These are phyloP conservation scores for Paedocypris sp. DNA, from an alignment of 2,113 vertebrate species.

Conservation along the genomic window DNA sequence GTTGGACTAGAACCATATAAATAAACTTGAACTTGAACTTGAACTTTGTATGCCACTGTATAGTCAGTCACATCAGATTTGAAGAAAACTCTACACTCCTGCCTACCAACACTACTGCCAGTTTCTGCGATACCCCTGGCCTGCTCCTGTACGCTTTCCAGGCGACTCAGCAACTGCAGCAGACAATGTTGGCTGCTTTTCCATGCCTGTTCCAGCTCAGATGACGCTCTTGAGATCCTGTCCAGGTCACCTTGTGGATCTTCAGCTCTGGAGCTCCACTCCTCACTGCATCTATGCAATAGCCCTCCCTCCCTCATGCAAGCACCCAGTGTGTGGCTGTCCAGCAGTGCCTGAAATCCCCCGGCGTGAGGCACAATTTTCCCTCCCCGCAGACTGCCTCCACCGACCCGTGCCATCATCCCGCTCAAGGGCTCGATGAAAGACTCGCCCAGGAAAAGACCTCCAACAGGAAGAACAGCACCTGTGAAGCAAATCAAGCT, in stretches of 20 bases:
- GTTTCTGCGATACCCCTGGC: conserved; percentile 45
- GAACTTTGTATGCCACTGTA: too few species aligned
- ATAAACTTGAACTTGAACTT: too few species aligned
- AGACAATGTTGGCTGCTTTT: conserved; percentile 52
- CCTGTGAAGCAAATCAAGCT: conserved; percentile 55
- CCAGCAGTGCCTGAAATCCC: conserved; percentile 63
- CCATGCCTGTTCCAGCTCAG: conserved; percentile 55
- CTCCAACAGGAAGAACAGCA: conserved; percentile 68
- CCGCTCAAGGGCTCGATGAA: conserved; percentile 74
- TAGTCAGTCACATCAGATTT: too few species aligned
- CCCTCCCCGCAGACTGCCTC: conserved; percentile 50
- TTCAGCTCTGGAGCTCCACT: conserved; percentile 17
- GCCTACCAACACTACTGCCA: conserved; percentile 62
- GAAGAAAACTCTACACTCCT: too few species aligned
- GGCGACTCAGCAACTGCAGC: conserved; percentile 55
- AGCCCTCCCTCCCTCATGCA: conserved; percentile 13
- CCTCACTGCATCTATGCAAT: conserved; percentile 22
- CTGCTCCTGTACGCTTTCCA: conserved; percentile 56
- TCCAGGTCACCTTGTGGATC: conserved; percentile 34
- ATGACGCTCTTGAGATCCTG: conserved; percentile 46
- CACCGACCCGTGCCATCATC: conserved; percentile 52
- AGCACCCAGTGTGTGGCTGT: conserved; percentile 49
- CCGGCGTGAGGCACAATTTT: conserved; percentile 57
- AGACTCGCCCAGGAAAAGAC: conserved; percentile 65
- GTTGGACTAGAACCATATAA: too few species aligned